Evolutionary conservation across 2,113 vertebrate genomes (phyloP).

Genomic region (Vidua macroura): DNA sequence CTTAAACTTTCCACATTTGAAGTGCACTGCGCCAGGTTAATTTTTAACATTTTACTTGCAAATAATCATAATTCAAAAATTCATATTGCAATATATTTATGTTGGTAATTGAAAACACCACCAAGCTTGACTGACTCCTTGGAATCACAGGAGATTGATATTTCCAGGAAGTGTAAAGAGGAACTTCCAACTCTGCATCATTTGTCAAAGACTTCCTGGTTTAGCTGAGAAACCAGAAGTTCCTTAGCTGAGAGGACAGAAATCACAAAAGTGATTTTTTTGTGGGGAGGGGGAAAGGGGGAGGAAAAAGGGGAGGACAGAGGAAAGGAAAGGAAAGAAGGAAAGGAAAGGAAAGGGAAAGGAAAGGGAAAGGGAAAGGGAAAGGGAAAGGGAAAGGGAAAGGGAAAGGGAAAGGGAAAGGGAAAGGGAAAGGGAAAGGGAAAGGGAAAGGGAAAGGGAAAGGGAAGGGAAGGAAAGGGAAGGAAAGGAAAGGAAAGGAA

Average conservation of each 20-base stretch:
- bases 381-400: too few species aligned
- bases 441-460: too few species aligned
- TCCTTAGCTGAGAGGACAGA: background rate
- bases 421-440: too few species aligned
- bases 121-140: background rate
- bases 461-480: too few species aligned
- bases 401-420: background rate
- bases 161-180: background rate
- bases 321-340: too few species aligned
- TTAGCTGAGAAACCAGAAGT: background rate
- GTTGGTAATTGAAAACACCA: background rate
- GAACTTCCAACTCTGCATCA: accelerated
- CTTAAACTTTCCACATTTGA: background rate
- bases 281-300: too few species aligned
- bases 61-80: background rate
- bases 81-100: accelerated
- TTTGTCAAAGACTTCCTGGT: background rate
- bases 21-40: background rate
- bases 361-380: too few species aligned
- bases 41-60: background rate
- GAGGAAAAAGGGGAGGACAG: too few species aligned
- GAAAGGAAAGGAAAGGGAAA: too few species aligned
- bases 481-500: background rate
- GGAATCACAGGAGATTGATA: background rate
- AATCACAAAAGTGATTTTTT: background rate